Evolutionary conservation across 2,888 invertebrate genomes (phyloP).

Genomic region (Prenolepis imparis): DNA sequence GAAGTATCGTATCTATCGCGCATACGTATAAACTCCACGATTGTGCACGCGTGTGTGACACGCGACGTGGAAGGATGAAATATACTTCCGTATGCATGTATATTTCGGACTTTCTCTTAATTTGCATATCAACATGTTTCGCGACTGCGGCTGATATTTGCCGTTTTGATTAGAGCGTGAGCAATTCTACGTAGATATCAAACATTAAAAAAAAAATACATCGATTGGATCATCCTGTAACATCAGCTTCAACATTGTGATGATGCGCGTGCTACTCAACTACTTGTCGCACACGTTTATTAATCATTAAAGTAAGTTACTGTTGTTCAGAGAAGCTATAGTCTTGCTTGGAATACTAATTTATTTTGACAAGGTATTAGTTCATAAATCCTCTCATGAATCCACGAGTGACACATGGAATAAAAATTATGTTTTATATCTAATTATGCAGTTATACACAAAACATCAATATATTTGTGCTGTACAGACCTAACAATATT

Average conservation of each 20-base stretch:
- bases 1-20: slow-evolving; percentile 13
- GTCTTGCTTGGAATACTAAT: slow-evolving; percentile 7
- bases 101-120: slow-evolving; percentile 75
- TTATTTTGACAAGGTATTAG: slow-evolving; percentile 22
- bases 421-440: slow-evolving; percentile 24
- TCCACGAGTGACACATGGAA: neutral
- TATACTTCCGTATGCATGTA: slow-evolving; percentile 55
- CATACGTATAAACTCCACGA: slow-evolving; percentile 28
- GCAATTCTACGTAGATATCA: slow-evolving; percentile 57
- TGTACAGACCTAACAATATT: neutral
- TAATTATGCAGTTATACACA: slow-evolving; percentile 28
- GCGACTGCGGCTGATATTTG: slow-evolving; percentile 66
- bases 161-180: slow-evolving; percentile 66
- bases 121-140: slow-evolving; percentile 72
- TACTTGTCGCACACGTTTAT: slow-evolving; percentile 8
- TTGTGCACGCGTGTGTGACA: slow-evolving; percentile 54
- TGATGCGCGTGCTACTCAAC: neutral
- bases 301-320: slow-evolving; percentile 20
- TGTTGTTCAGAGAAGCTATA: slow-evolving; percentile 29
- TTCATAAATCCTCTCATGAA: slow-evolving; percentile 9
- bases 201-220: slow-evolving; percentile 60
- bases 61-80: slow-evolving; percentile 60
- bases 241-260: slow-evolving; percentile 30
- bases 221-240: slow-evolving; percentile 58
- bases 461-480: neutral